A percentile compares a stretch with the other conserved stretches of the same genome.
phyloP scores from a whole-genome alignment of 92 coral and sea anemone genomes.

The Chrysogorgia sp. region DNA sequence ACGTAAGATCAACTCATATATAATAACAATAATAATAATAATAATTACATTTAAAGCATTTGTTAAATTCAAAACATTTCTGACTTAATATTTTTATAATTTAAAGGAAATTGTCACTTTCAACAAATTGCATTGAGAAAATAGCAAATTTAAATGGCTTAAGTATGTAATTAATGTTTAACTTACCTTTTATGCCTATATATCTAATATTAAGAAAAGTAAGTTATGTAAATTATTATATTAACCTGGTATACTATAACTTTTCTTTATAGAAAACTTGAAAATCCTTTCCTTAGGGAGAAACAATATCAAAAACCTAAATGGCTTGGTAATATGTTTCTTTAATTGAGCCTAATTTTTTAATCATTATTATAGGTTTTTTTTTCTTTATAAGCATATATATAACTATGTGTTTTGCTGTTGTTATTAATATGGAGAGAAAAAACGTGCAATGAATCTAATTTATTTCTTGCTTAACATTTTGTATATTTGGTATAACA shows the following conservation, averaged over 20 bases:
- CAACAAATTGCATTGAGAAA: slow-evolving; percentile 96
- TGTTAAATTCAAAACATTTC: too few relatives aligned
- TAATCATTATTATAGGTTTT: too few relatives aligned
- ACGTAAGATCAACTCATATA: slow-evolving; percentile 58
- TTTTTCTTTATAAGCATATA: not conserved
- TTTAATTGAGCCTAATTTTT: not conserved
- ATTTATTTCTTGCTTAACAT: not conserved
- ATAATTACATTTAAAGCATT: not conserved
- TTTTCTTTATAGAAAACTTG: slow-evolving; percentile 69
- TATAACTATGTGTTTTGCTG: not conserved
- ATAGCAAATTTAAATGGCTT: slow-evolving; percentile 97
- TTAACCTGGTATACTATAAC: too few relatives aligned
- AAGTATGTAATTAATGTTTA: slow-evolving; percentile 59
- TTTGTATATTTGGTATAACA: slow-evolving; percentile 1
- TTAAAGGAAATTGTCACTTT: slow-evolving; percentile 83
- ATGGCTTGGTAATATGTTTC: slow-evolving; percentile 78
- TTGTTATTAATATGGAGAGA: too few relatives aligned
- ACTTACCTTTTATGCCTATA: not conserved
- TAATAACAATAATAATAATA: not conserved
- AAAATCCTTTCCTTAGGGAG: slow-evolving; percentile 90
- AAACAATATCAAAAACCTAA: slow-evolving; percentile 89
- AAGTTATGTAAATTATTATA: too few relatives aligned
- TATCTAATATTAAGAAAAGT: not conserved
- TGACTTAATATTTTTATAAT: too few relatives aligned
- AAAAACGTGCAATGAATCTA: not conserved